phyloP scores from a whole-genome alignment of 2,113 vertebrate genomes.

The Pachypanchax playfairii region DNA sequence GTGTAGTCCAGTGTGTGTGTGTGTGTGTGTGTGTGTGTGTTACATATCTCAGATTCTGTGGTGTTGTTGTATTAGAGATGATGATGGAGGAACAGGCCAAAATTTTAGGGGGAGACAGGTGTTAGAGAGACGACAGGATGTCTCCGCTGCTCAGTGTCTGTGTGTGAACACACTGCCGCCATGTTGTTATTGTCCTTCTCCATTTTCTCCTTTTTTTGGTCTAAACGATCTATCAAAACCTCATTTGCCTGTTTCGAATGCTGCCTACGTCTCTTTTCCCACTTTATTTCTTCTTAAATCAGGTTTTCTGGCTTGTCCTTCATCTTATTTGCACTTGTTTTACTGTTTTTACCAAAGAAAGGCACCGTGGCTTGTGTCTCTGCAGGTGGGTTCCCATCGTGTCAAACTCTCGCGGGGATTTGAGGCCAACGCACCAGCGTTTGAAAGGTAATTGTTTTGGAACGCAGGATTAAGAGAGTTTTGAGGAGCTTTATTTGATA shows the following conservation, averaged over 20 bases:
- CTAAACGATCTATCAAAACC: slow-evolving; percentile 5
- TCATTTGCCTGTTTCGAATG: slow-evolving; percentile 14
- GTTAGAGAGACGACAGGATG: slow-evolving; percentile 6
- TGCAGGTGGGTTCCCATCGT: slow-evolving; percentile 96
- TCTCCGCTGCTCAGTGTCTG: slow-evolving; percentile 39
- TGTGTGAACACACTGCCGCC: slow-evolving; percentile 16
- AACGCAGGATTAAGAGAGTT: no score
- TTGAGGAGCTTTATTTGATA: slow-evolving; percentile 29
- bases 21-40: slow-evolving; percentile 1
- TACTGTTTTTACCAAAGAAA: slow-evolving; percentile 3
- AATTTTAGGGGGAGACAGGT: slow-evolving; percentile 4
- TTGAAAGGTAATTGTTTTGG: slow-evolving; percentile 89
- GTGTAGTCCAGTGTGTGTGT: slow-evolving; percentile 1
- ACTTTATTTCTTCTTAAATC: slow-evolving; percentile 17
- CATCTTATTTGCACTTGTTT: slow-evolving; percentile 18
- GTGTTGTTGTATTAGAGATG: not conserved
- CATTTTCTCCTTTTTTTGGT: slow-evolving; percentile 9
- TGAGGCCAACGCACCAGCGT: slow-evolving; percentile 96
- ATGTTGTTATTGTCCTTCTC: slow-evolving; percentile 5
- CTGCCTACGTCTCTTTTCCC: slow-evolving; percentile 22
- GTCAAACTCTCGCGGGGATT: slow-evolving; percentile 97
- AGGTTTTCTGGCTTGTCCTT: slow-evolving; percentile 40
- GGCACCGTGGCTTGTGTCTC: slow-evolving; percentile 37
- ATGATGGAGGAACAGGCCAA: not conserved
- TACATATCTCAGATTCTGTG: slow-evolving; percentile 6